Evolutionary conservation across 2,888 invertebrate species (phyloP), one percentile per base, ranked within the genome.

Genomic region (Lissocephala sabroskyi): DNA sequence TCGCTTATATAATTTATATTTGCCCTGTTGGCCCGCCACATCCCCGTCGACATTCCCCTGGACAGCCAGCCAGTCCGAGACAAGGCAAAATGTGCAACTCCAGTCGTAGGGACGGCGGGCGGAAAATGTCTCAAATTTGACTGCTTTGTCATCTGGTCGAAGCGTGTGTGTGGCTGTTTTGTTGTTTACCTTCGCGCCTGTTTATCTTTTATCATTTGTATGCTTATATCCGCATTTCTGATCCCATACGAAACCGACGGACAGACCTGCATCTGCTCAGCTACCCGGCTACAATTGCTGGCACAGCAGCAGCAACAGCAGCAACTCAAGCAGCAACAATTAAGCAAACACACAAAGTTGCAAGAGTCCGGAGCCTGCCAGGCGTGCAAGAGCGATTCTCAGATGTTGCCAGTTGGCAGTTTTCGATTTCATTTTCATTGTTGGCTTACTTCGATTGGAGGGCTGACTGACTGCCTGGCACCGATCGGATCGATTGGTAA

Each of bases 1-100:
- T 80, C 81, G 79, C 67, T 79, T 64, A 70, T 70, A 64, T 68
- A 66, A 62, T 68, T 62, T 68, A 61, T 68, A n/a, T n/a, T n/a
- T n/a, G n/a, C n/a, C n/a, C n/a, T n/a, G n/a, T n/a, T n/a, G n/a
- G n/a, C n/a, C n/a, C n/a, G n/a, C n/a, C n/a, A n/a, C n/a, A n/a
- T n/a, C n/a, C n/a, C n/a, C n/a, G n/a, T n/a, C n/a, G n/a, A n/a
- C n/a, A n/a, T n/a, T n/a, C n/a, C n/a, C n/a, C n/a, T n/a, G n/a
- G n/a, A 35, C 16, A 33, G 32, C 33, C 49, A 49, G 47, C 47
- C 59, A 59, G 52, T 54, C 52, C 54, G 55, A 65, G 57, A 62
- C 61, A 49, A 64, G 53, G 52, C 56, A 16, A 35, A 35, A 35
- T 35, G 35, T 35, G 35, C 35, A 35, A 35, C 16, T 16, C 16